phyloP scores from a whole-genome alignment of 1,140 invertebrate genomes.

The Drosophila guanche region DNA sequence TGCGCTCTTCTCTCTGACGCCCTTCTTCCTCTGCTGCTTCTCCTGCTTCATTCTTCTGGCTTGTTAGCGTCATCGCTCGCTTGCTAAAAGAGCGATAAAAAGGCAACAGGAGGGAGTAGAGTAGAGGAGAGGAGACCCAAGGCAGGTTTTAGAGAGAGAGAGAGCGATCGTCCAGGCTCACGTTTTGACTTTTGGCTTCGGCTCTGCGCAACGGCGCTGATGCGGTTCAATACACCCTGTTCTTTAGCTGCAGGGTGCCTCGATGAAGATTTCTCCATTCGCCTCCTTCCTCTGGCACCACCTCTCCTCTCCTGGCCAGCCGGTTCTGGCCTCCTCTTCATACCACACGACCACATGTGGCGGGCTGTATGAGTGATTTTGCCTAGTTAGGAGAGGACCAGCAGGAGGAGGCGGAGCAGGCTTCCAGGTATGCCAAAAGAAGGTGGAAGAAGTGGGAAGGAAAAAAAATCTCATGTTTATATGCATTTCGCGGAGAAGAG shows the following conservation, averaged over 20 bases:
- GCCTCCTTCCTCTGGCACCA: not conserved
- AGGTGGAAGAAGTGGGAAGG: conserved; percentile 7
- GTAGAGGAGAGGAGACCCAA: conserved; percentile 35
- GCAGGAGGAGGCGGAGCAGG: conserved; percentile 2
- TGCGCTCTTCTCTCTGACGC: conserved; percentile 1
- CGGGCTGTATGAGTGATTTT: conserved; percentile 74
- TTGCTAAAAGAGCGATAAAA: conserved; percentile 80
- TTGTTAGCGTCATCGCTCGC: conserved; percentile 73
- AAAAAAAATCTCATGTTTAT: conserved; percentile 78
- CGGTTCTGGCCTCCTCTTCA: conserved; percentile 48
- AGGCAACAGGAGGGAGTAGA: conserved; percentile 15
- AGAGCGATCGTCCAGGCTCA: conserved; percentile 61
- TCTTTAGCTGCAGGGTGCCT: conserved; percentile 75
- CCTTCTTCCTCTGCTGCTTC: conserved; percentile 24
- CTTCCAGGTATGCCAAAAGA: conserved; percentile 52
- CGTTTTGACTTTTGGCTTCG: conserved; percentile 80
- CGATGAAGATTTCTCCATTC: conserved; percentile 36
- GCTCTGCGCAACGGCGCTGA: conserved; percentile 21
- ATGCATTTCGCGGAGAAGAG: conserved; percentile 62
- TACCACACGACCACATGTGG: conserved; percentile 66
- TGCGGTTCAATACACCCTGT: conserved; percentile 73
- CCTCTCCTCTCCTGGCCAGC: conserved; percentile 44
- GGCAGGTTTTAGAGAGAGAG: conserved; percentile 17
- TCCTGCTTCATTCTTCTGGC: conserved; percentile 37
- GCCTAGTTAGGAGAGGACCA: conserved; percentile 65